A percentile compares a stretch with the other conserved stretches of the same genome.
Conservation (phyloP, 2,888 invertebrate species). For the Cerceris rybyensis region DNA sequence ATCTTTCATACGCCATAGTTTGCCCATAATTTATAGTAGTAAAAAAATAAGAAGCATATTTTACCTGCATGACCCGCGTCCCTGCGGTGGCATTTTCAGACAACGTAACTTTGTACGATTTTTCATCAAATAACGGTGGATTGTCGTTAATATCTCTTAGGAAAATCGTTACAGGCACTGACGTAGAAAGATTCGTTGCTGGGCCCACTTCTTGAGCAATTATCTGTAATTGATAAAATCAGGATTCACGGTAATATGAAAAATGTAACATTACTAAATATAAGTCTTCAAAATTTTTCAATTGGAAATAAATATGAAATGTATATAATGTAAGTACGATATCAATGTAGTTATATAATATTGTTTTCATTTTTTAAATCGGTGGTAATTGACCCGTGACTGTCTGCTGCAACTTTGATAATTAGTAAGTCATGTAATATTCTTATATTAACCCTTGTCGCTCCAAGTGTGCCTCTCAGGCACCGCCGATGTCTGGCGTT, state of each 20-base stretch:
- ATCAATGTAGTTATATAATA: not conserved
- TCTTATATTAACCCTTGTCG: no score
- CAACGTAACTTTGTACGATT: slow-evolving; percentile 89
- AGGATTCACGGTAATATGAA: no score
- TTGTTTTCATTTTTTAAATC: not conserved
- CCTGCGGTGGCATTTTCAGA: slow-evolving; percentile 92
- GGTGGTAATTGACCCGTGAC: not conserved
- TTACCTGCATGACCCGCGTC: slow-evolving; percentile 86
- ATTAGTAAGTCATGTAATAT: no score
- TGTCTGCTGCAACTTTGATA: no score
- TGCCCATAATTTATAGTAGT: not conserved
- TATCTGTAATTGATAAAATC: slow-evolving; percentile 83
- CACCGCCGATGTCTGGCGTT: no score
- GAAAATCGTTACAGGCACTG: slow-evolving; percentile 90
- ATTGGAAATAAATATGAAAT: no score
- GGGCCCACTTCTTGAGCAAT: slow-evolving; percentile 92
- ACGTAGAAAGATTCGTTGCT: slow-evolving; percentile 88
- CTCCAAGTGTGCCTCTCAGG: no score
- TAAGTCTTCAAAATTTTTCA: no score
- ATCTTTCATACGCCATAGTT: no score
- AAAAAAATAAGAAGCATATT: not conserved
- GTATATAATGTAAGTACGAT: no score
- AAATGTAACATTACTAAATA: no score
- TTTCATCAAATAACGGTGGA: slow-evolving; percentile 89
- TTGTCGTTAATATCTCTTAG: slow-evolving; percentile 95